Evolutionary conservation across 2,113 vertebrate species (phyloP).

Genomic region (Grammomys surdaster): DNA sequence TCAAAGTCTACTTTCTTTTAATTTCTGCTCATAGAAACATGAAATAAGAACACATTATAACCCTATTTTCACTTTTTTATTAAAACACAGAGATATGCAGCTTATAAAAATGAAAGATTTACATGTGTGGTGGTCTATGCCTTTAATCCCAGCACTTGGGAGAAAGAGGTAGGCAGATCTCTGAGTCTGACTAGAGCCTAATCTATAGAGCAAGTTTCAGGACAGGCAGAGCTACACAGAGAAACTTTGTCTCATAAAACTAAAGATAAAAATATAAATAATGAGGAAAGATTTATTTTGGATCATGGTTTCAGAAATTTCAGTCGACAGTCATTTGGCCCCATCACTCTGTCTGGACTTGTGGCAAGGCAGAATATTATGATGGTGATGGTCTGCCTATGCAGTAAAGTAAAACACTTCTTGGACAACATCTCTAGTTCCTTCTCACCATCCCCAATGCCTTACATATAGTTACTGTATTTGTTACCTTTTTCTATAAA

Average conservation of each 20-base stretch:
- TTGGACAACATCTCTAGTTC: not conserved
- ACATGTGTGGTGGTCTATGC: too few relatives aligned
- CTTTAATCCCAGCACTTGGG: too few relatives aligned
- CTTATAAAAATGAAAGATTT: not conserved
- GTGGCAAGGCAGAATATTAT: not conserved
- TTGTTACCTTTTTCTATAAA: not conserved
- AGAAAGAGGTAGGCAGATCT: too few relatives aligned
- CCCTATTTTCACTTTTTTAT: not conserved
- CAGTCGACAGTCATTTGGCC: not conserved
- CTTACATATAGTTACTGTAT: not conserved
- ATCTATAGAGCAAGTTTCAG: too few relatives aligned
- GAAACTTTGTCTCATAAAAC: too few relatives aligned
- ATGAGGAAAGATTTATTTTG: not conserved
- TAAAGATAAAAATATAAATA: too few relatives aligned
- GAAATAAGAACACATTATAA: not conserved
- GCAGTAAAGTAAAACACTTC: not conserved
- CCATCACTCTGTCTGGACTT: not conserved
- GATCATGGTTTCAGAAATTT: not conserved
- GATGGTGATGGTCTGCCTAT: not conserved
- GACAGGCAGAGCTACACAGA: too few relatives aligned
- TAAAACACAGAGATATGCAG: not conserved
- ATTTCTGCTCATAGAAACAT: conserved; percentile 8
- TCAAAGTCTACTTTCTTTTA: not conserved
- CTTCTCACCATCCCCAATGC: not conserved
- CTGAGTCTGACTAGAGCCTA: too few relatives aligned